Evolutionary conservation across 2,797 vertebrate genomes (phyloP), one percentile per base, ranked within the genome.

Genomic region (Bryconaethiops microstoma): DNA sequence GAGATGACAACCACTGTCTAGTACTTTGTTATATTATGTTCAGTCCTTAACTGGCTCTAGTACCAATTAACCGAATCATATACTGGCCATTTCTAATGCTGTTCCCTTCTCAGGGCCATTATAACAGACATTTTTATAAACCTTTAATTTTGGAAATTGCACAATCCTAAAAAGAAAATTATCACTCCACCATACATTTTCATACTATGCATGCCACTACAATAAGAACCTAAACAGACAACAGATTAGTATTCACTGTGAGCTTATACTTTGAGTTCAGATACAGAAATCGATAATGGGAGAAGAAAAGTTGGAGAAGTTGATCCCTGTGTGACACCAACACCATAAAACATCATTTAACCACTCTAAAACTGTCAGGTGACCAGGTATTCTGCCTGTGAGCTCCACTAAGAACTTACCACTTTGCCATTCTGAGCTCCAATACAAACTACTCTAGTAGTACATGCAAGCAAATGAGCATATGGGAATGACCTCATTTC

Each of bases 401-500:
- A 71, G 7, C 25, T 6, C 9, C 5, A 23, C 12, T 23, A 29
- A 21, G 42, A 21, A 7, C 55, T 60, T 42, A 35, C 9, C 54
- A 14, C 52, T 52, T 25, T 60, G 55, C 39, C 40, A 60, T 80
- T 73, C 59, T 52, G 42, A 57, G 60, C 65, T 77, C 65, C 78
- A 74, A 19, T 68, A 68, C 79, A 70, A 80, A 67, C 65, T 48
- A 77, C 52, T 23, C 21, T 52, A 50, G 68, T 25, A 45, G 9
- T 45, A 42, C n/a, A 67, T 67, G 64, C 64, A 67, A 42, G 19
- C 40, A 67, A 5, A 67, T 1, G 45, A 64, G 59, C 39, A 29
- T 72, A 67, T 60, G 63, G 55, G 55, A 79, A 77, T 76, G 71
- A 80, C 80, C 77, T 78, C 69, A 42, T 78, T 76, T 45, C 68